These are phyloP conservation scores for Ophioninae sp. DNA, from an alignment of 2,888 invertebrate species.

Conservation along the genomic window DNA sequence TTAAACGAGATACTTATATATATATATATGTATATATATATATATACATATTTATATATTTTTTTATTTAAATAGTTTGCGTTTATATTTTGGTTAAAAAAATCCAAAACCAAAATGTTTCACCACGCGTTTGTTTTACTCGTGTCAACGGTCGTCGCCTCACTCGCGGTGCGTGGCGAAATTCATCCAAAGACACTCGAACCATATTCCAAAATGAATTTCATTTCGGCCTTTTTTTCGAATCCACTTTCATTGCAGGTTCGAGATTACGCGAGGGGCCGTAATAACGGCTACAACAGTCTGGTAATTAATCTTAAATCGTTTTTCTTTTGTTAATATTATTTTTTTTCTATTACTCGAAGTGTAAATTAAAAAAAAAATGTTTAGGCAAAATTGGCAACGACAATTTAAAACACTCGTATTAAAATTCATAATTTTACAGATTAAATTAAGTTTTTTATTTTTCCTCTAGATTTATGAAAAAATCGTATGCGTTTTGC, in stretches of 20 bases:
- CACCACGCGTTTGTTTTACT: conserved; percentile 25
- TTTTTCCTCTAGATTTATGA: background rate
- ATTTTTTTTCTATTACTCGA: no score
- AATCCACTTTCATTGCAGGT: background rate
- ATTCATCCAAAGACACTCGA: background rate
- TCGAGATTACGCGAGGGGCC: background rate
- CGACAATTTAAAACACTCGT: background rate
- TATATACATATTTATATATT: background rate
- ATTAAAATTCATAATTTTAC: background rate
- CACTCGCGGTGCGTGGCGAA: conserved; percentile 27
- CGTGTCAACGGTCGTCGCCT: conserved; percentile 12
- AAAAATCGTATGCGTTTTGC: background rate
- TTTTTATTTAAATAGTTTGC: background rate
- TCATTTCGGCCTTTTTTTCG: background rate
- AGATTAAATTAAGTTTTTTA: background rate
- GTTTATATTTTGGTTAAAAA: background rate
- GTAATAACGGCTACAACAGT: background rate
- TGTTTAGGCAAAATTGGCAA: background rate
- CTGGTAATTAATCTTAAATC: background rate
- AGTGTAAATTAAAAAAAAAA: no score
- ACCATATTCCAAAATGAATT: no score
- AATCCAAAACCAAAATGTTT: conserved; percentile 22
- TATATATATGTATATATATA: background rate
- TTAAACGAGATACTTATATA: background rate
- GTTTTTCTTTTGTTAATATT: background rate